phyloP scores from a whole-genome alignment of 2,113 vertebrate genomes.

The Lamprologus lemairii region DNA sequence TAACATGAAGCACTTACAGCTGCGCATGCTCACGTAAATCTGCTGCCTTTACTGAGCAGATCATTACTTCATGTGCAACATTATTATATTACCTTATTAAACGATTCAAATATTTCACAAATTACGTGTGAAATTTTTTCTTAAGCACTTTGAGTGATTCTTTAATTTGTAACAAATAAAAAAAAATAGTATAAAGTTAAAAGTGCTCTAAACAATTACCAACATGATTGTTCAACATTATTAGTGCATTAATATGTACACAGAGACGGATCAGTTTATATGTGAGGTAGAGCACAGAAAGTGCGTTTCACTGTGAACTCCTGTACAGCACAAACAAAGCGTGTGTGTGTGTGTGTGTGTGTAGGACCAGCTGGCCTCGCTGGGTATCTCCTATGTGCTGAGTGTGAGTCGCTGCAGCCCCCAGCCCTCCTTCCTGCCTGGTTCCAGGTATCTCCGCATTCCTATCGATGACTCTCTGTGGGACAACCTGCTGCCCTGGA shows the following conservation, averaged over 20 bases:
- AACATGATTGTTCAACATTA: not conserved
- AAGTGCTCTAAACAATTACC: not conserved
- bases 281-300: not conserved
- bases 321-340: not conserved
- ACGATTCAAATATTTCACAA: not conserved
- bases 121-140: not conserved
- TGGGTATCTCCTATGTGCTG: conserved; percentile 74
- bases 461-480: conserved; percentile 78
- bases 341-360: not conserved
- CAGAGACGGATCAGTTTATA: not conserved
- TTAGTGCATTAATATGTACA: not conserved
- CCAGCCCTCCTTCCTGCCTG: conserved; percentile 69
- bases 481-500: conserved; percentile 76
- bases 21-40: not conserved
- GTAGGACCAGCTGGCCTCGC: conserved; percentile 66
- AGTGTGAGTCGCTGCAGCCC: conserved; percentile 76
- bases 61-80: not conserved
- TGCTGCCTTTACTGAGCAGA: not conserved
- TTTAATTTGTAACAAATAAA: not conserved
- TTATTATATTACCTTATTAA: not conserved
- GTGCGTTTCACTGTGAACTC: not conserved
- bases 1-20: not conserved
- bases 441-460: conserved; percentile 72
- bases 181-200: too few species aligned
- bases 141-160: too few species aligned